These are phyloP conservation scores for Vanessa atalanta DNA, from an alignment of 1,140 invertebrate species.

Conservation along the genomic window DNA sequence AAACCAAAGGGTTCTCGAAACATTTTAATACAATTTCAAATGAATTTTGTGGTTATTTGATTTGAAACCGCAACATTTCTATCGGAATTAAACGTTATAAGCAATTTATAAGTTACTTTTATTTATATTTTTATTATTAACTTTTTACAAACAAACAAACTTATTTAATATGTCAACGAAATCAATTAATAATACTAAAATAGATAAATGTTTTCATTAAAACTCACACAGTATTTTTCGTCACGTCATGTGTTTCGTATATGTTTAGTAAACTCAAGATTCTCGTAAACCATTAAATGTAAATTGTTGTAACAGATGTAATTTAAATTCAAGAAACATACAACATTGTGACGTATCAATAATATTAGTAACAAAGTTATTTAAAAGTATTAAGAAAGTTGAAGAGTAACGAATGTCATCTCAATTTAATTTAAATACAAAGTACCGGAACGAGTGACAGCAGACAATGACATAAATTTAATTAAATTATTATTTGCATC, in stretches of 20 bases:
- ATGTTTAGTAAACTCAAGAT: conserved; percentile 4
- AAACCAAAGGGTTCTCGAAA: conserved; percentile 11
- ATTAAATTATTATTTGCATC: conserved; percentile 37
- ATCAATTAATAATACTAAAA: too few species aligned
- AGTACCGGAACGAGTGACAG: conserved; percentile 23
- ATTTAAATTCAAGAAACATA: conserved; percentile 41
- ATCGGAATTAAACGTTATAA: conserved; percentile 13
- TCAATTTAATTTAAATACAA: conserved; percentile 30
- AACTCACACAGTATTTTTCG: background rate
- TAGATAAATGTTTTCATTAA: background rate
- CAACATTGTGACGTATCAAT: conserved; percentile 9
- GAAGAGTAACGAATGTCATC: conserved; percentile 25
- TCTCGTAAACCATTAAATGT: conserved; percentile 33
- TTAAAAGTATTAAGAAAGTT: conserved; percentile 30
- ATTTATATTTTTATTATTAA: too few species aligned
- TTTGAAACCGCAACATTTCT: conserved; percentile 14
- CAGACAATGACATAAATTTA: conserved; percentile 30
- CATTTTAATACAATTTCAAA: conserved; percentile 20
- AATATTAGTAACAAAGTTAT: conserved; percentile 22
- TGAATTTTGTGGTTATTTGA: conserved; percentile 23
- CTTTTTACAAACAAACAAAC: too few species aligned
- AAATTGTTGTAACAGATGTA: conserved; percentile 34
- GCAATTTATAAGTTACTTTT: too few species aligned
- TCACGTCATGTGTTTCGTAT: background rate
- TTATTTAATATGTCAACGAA: too few species aligned